Evolutionary conservation across 1,140 invertebrate species (phyloP).

Genomic region (Diorhabda carinulata): DNA sequence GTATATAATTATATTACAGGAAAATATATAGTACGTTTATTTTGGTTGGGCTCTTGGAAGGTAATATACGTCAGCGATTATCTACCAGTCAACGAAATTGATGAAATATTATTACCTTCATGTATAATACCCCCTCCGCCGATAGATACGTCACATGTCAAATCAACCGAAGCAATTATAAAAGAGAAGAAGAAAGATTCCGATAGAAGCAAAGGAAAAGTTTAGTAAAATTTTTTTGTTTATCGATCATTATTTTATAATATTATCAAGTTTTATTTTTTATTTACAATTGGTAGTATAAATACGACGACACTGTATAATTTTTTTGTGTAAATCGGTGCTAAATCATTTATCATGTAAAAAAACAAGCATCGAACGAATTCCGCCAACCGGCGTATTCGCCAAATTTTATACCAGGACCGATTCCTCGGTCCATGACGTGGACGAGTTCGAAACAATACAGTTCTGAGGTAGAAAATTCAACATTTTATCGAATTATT

Average conservation of each 20-base stretch:
- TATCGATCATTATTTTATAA: not conserved
- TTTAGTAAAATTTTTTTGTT: not conserved
- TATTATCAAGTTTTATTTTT: too few species aligned
- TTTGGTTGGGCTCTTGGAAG: slow-evolving; percentile 42
- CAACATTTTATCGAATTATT: too few species aligned
- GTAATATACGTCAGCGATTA: slow-evolving; percentile 40
- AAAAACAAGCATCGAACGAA: too few species aligned
- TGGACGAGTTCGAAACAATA: too few species aligned
- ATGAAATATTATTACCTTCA: slow-evolving; percentile 34
- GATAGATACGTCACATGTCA: not conserved
- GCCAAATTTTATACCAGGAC: too few species aligned
- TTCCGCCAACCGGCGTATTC: too few species aligned
- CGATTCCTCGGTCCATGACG: too few species aligned
- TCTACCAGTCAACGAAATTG: slow-evolving; percentile 34
- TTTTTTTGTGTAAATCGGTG: too few species aligned
- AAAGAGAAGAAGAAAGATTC: slow-evolving; percentile 15
- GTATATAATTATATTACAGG: slow-evolving; percentile 23
- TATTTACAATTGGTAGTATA: too few species aligned
- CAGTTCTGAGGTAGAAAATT: too few species aligned
- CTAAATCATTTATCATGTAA: too few species aligned
- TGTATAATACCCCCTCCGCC: not conserved
- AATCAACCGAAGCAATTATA: not conserved
- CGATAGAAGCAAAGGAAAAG: not conserved
- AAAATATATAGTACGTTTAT: slow-evolving; percentile 41
- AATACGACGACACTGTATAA: too few species aligned